These are phyloP conservation scores for Macrosoma leucophasiata DNA, from an alignment of 2,888 invertebrate genomes.

Conservation along the genomic window DNA sequence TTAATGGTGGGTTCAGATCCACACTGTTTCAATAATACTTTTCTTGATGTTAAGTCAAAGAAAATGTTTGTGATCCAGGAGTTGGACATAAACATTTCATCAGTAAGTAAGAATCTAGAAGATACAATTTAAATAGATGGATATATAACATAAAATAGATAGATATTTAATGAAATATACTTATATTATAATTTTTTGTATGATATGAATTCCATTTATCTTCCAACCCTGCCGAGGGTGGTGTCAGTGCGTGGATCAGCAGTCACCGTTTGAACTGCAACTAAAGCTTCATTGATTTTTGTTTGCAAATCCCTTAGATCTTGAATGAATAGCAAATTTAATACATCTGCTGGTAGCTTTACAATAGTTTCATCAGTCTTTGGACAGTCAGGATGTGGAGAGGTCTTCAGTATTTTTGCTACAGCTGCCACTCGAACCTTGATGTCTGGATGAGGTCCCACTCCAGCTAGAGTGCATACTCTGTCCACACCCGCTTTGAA, in stretches of 20 bases:
- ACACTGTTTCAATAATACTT: no score
- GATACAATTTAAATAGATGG: no score
- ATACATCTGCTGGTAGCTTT: constrained; percentile 77
- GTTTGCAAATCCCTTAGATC: constrained; percentile 93
- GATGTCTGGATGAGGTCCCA: constrained; percentile 63
- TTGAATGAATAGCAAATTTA: constrained; percentile 87
- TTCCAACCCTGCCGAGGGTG: constrained; percentile 93
- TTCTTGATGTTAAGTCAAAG: no score
- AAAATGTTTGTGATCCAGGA: no score
- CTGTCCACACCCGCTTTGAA: constrained; percentile 88
- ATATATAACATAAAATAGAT: no score
- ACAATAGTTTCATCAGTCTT: constrained; percentile 46
- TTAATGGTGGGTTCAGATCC: no score
- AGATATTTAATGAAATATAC: no score
- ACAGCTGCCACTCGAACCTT: constrained; percentile 74
- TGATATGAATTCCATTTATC: constrained; percentile 50
- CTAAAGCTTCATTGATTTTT: constrained; percentile 94
- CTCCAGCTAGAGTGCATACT: constrained; percentile 79
- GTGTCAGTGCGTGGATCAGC: constrained; percentile 98
- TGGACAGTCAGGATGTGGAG: constrained; percentile 82
- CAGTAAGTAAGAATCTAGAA: no score
- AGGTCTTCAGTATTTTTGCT: constrained; percentile 85
- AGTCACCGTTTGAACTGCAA: constrained; percentile 92
- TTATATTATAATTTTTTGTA: no score
- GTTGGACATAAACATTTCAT: no score